phyloP scores from a whole-genome alignment of 2,888 invertebrate species.

The Apeira syringaria region DNA sequence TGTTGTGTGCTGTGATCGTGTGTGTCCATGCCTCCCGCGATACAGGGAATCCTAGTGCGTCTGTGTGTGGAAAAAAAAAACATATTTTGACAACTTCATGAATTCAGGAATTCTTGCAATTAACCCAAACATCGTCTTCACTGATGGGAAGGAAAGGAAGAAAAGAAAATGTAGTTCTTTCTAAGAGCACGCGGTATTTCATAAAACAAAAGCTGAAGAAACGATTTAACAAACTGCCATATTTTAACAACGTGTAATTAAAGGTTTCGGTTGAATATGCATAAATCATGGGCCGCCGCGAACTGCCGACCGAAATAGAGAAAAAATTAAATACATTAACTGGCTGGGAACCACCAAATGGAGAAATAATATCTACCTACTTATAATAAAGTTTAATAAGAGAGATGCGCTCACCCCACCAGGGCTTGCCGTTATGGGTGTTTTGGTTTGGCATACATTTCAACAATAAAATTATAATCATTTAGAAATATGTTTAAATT shows the following conservation, averaged over 20 bases:
- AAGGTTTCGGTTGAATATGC: conserved; percentile 82
- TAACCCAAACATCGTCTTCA: conserved; percentile 48
- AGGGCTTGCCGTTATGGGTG: background rate
- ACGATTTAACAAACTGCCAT: conserved; percentile 83
- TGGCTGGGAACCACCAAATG: conserved; percentile 54
- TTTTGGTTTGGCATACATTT: too few species aligned
- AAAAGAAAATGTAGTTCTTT: conserved; percentile 58
- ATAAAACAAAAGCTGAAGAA: conserved; percentile 77
- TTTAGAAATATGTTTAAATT: too few species aligned
- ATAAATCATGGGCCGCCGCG: conserved; percentile 81
- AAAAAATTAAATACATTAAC: conserved; percentile 82
- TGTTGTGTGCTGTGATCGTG: too few species aligned
- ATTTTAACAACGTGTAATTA: conserved; percentile 84
- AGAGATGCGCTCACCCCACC: conserved; percentile 10
- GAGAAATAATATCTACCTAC: conserved; percentile 33
- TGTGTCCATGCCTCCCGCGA: too few species aligned
- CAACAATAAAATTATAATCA: background rate
- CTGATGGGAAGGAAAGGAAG: conserved; percentile 45
- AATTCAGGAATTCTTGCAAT: too few species aligned
- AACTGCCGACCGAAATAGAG: conserved; percentile 83
- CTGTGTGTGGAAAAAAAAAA: too few species aligned
- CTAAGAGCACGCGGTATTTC: conserved; percentile 66
- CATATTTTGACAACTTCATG: too few species aligned
- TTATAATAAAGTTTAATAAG: conserved; percentile 10
- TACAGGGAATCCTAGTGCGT: too few species aligned